Conservation (phyloP, 1,140 invertebrate genomes). For the Tribolium madens region DNA sequence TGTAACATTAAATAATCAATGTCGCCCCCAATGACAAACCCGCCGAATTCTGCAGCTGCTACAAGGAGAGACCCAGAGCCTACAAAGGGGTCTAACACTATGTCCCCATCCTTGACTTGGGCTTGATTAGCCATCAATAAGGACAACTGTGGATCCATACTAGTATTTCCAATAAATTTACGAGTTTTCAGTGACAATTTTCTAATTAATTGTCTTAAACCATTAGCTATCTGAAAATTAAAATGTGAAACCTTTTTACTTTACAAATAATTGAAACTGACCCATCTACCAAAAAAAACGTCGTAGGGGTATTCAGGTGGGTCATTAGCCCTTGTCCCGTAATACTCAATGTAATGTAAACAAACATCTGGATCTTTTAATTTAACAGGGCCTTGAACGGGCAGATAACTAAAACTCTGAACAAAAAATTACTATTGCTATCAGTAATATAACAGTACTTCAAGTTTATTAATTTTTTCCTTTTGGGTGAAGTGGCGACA, state of each 20-base stretch:
- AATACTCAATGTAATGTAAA: constrained; percentile 89
- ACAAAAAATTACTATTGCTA: constrained; percentile 44
- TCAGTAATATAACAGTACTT: constrained; percentile 71
- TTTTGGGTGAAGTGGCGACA: constrained; percentile 83
- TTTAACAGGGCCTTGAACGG: constrained; percentile 83
- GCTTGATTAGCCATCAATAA: constrained; percentile 96
- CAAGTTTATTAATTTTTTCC: constrained; percentile 88
- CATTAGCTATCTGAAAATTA: constrained; percentile 77
- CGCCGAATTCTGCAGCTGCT: constrained; percentile 91
- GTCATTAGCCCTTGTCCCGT: constrained; percentile 81
- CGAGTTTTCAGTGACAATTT: constrained; percentile 87
- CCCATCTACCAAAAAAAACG: constrained; percentile 88
- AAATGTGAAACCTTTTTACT: background rate
- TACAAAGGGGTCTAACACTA: constrained; percentile 95
- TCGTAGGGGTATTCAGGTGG: constrained; percentile 79
- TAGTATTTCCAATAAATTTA: constrained; percentile 97
- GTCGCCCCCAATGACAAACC: constrained; percentile 90
- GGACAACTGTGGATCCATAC: constrained; percentile 94
- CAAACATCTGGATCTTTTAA: constrained; percentile 85
- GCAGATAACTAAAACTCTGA: constrained; percentile 85
- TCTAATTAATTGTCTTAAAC: constrained; percentile 83
- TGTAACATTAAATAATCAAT: constrained; percentile 95
- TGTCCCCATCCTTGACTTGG: constrained; percentile 76
- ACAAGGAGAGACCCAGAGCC: constrained; percentile 94
- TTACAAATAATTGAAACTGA: constrained; percentile 64